Conservation (phyloP, 2,888 invertebrate genomes). For the Panopea generosa region DNA sequence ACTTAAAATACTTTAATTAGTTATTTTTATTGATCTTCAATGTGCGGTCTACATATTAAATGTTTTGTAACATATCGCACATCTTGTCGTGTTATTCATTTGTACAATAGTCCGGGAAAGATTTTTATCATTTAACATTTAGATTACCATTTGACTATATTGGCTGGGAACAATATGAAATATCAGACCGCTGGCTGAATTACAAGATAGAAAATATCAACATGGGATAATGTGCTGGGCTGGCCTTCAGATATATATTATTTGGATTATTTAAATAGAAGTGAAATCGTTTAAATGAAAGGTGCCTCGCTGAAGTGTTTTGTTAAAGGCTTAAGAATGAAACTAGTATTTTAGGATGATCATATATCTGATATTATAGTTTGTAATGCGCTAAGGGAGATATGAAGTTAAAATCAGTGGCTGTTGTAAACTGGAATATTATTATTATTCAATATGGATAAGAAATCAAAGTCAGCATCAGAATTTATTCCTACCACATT, state of each 20-base stretch:
- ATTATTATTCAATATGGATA: slow-evolving; percentile 40
- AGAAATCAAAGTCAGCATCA: slow-evolving; percentile 47
- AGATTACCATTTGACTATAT: slow-evolving; percentile 27
- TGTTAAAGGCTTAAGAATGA: slow-evolving; percentile 28
- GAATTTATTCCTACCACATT: slow-evolving; percentile 25
- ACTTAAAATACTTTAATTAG: no score
- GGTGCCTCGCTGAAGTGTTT: slow-evolving; percentile 18
- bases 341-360: no score
- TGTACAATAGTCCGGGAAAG: slow-evolving; percentile 28
- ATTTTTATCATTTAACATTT: slow-evolving; percentile 32
- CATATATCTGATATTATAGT: background rate
- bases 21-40: no score
- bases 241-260: background rate
- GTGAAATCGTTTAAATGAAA: slow-evolving; percentile 4
- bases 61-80: slow-evolving; percentile 13
- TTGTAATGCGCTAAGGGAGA: no score
- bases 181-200: slow-evolving; percentile 4
- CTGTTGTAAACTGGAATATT: background rate
- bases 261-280: background rate
- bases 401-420: no score
- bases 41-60: no score
- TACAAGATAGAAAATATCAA: slow-evolving; percentile 17
- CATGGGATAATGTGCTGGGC: background rate
- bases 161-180: slow-evolving; percentile 9
- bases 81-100: slow-evolving; percentile 20